Base-by-base conservation (phyloP, 2,113 vertebrate species). In the Sclerurus mexicanus region DNA sequence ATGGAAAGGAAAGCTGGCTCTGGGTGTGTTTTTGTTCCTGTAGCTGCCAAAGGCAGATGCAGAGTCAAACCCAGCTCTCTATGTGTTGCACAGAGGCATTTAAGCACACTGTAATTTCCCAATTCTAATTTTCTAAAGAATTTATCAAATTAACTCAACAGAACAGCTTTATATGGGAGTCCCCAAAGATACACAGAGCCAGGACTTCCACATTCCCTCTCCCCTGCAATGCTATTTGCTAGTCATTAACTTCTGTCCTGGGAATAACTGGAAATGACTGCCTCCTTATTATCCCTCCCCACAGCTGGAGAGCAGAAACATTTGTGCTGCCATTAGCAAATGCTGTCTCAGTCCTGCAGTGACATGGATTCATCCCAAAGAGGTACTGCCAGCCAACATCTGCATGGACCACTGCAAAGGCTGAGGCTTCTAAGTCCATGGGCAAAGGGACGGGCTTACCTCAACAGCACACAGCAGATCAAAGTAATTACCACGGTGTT, bases 141-240 rank as follows among this genome's bases (percentile, higher is more conserved):
- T 75, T 89, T 95, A 59, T 64, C 73, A 78, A 74, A 81, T 89
- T 82, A 95, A 74, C 63, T 67, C 46, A 62, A 62, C 42, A 85
- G 21, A 84, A 91, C 6, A 55, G 84, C 69, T 86, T 84, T 64
- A 14, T 16, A 56, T n/a, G 37, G 69, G 76, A 89, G 85, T 91
- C 93, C 83, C 80, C 81, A 35, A 64, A 95, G 89, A 85, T 59
- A 63, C 0, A 49, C 52, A 14, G 12, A 71, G 69, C 52, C 69
- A 92, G 64, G 22, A 68, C 44, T 58, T 44, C 8, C 12, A 11
- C 66, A 12, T 55, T 81, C 21, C 77, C 80, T 49, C 46, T 87
- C 62, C 84, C 79, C 42, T 46, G 71, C 0, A 8, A 92, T 22
- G 62, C 85, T 72, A 27, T 93, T 94, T 82, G 69, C 69, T 56